Evolutionary conservation across 2,113 vertebrate species (phyloP).

Genomic region (Forbesichthys papilliferus): DNA sequence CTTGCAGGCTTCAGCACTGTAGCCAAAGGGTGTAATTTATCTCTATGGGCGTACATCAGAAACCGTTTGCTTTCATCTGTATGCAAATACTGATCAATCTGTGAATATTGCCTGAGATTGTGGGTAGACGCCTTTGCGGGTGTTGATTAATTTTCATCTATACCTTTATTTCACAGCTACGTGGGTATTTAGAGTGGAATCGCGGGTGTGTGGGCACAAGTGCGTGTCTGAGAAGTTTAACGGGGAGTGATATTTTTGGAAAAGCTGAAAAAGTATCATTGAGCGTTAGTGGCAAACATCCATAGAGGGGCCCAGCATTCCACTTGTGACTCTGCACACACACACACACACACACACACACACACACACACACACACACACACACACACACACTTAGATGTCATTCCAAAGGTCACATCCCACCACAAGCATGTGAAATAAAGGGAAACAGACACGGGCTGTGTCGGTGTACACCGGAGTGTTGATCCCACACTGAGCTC

Average conservation of each 20-base stretch:
- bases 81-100: background rate
- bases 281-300: constrained; percentile 41
- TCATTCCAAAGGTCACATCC: constrained; percentile 49
- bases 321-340: constrained; percentile 48
- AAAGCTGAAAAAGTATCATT: constrained; percentile 20
- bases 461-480: background rate
- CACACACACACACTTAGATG: constrained; percentile 32
- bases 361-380: constrained; percentile 13
- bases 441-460: constrained; percentile 6
- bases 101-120: background rate
- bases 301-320: constrained; percentile 61
- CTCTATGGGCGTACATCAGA: background rate
- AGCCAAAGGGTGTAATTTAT: background rate
- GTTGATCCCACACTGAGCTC: background rate
- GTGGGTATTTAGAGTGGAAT: constrained; percentile 28
- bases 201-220: constrained; percentile 15
- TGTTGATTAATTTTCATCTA: constrained; percentile 9
- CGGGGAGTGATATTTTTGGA: constrained; percentile 3
- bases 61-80: constrained; percentile 4
- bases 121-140: background rate
- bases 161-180: background rate
- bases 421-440: constrained; percentile 26
- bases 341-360: constrained; percentile 25
- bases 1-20: constrained; percentile 1
- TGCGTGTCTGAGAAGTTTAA: constrained; percentile 8